Evolutionary conservation across 2,113 vertebrate genomes (phyloP).

Genomic region (Chamaetylas fuelleborni): DNA sequence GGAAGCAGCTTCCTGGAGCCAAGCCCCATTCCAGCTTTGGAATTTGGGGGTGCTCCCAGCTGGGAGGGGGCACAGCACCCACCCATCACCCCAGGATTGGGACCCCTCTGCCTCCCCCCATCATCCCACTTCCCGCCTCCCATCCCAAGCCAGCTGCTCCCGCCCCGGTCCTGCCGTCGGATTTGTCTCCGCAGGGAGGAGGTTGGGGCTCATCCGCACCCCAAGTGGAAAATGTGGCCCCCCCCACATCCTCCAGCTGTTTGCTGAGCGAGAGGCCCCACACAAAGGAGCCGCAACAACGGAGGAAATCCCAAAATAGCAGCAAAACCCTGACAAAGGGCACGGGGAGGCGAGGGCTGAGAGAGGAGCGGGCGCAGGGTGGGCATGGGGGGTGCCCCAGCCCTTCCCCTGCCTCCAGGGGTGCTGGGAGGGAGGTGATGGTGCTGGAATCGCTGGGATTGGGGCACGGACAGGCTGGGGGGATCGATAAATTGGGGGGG

Average conservation of each 20-base stretch:
- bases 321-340: slow-evolving; percentile 37
- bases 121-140: accelerated
- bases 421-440: not conserved
- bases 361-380: not conserved
- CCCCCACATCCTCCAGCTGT: slow-evolving; percentile 76
- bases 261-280: slow-evolving; percentile 51
- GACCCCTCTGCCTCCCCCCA: too few species aligned
- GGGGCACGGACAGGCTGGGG: accelerated
- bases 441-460: accelerated
- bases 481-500: not conserved
- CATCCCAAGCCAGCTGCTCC: not conserved
- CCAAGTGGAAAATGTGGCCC: slow-evolving; percentile 66
- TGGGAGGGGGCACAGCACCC: not conserved
- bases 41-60: not conserved
- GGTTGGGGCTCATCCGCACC: not conserved
- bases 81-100: not conserved
- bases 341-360: not conserved
- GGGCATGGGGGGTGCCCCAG: not conserved
- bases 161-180: accelerated
- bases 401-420: not conserved
- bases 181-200: not conserved
- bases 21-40: too few species aligned
- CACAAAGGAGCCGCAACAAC: slow-evolving; percentile 56
- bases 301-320: slow-evolving; percentile 72
- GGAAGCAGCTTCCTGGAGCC: not conserved